Percentiles rank a stretch among this genome's conserved stretches.
phyloP scores from a whole-genome alignment of 2,888 invertebrate genomes.

The Dione juno region DNA sequence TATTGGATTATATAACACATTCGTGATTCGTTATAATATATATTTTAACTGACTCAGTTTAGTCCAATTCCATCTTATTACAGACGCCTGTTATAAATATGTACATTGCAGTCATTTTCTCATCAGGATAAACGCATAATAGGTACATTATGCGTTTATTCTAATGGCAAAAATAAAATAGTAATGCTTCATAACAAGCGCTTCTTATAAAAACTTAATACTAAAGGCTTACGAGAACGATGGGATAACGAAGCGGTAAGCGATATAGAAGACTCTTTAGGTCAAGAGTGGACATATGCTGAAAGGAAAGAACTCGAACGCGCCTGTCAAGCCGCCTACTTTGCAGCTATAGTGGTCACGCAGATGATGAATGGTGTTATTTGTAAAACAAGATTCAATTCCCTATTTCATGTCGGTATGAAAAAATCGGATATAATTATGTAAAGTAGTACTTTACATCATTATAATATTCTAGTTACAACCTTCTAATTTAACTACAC shows the following conservation, averaged over 20 bases:
- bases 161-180: too few species aligned
- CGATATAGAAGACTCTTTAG: constrained; percentile 87
- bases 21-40: too few species aligned
- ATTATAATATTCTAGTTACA: too few species aligned
- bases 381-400: constrained; percentile 89
- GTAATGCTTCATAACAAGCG: neutral
- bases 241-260: constrained; percentile 89
- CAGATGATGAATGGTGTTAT: constrained; percentile 89
- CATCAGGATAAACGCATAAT: neutral
- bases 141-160: too few species aligned
- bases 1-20: too few species aligned
- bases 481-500: too few species aligned
- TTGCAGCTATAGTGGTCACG: constrained; percentile 87
- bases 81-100: too few species aligned
- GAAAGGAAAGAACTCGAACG: constrained; percentile 87
- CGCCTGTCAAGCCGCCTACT: constrained; percentile 89
- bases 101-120: neutral
- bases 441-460: too few species aligned
- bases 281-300: constrained; percentile 89
- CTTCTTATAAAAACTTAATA: neutral
- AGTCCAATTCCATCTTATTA: too few species aligned
- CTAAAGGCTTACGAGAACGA: constrained; percentile 83
- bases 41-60: too few species aligned
- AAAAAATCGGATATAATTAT: constrained; percentile 52
- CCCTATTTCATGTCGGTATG: constrained; percentile 86